A percentile compares a stretch with the other conserved stretches of the same genome.
phyloP scores from a whole-genome alignment of 2,888 invertebrate genomes.

The Dorcus parallelipipedus region DNA sequence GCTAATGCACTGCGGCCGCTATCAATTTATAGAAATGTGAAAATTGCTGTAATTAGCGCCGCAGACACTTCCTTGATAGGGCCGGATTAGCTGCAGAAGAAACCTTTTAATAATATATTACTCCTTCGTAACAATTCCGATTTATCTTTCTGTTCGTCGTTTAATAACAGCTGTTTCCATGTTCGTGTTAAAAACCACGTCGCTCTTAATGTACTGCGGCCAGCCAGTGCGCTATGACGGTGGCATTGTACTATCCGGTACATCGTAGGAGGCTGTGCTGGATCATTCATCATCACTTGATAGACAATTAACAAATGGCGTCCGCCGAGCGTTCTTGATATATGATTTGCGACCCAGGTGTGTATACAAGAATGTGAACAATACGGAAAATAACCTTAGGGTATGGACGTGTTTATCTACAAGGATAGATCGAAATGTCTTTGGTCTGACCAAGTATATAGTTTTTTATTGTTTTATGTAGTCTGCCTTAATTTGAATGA shows the following conservation, averaged over 20 bases:
- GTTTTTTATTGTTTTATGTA: no score
- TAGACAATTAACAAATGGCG: constrained; percentile 3
- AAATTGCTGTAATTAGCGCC: no score
- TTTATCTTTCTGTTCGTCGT: neutral
- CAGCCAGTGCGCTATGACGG: neutral
- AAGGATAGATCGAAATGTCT: no score
- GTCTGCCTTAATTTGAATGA: no score
- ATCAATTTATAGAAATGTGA: no score
- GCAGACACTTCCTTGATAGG: no score
- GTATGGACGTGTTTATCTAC: neutral
- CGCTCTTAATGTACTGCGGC: neutral
- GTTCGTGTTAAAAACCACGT: neutral
- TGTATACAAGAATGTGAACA: neutral
- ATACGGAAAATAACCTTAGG: neutral
- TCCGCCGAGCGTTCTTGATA: neutral
- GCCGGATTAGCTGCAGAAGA: neutral
- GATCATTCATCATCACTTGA: neutral
- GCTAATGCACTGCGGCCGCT: no score
- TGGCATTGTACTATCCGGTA: neutral
- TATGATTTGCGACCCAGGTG: constrained; percentile 3
- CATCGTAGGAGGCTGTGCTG: neutral
- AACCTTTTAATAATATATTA: neutral
- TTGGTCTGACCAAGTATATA: no score
- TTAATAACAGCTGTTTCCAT: neutral
- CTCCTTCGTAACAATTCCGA: neutral